Base-by-base conservation (phyloP, 2,888 invertebrate genomes). In the Charanyca ferruginea region DNA sequence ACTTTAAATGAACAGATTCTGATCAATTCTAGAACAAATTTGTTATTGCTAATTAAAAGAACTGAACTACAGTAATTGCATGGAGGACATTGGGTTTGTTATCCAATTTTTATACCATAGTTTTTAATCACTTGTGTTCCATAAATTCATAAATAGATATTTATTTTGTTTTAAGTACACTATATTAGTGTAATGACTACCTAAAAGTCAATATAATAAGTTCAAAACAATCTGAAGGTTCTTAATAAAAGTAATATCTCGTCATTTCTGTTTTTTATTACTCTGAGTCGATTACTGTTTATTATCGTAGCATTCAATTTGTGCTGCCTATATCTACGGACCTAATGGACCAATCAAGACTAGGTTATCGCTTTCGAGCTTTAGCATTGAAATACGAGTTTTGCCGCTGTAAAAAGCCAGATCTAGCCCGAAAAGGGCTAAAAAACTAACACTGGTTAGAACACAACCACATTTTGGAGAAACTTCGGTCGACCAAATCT, bases 151-250 rank as follows among this genome's bases (percentile, higher is more conserved):
- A 65, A 58, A 69, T 79, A 78, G 62, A 73, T 90, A 88, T 91
- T 91, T 93, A 92, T 90, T 87, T 84, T 82, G 83, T 84, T 87
- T 62, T 88, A 90, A 88, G 86, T 94, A 94, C 95, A 95, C 95
- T 95, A 95, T 94, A 94, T 95, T 95, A 95, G 95, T 95, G 95
- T 94, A 92, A 93, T 84, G 85, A 90, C 88, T 92, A 90, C 85
- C 58, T 77, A 49, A 59, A 62, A 87, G 78, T 81, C 85, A 80
- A 81, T 73, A 77, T 73, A 73, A 79, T 88, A 89, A 91, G 85
- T 81, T 81, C 89, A 87, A 89, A 84, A 63, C 75, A 67, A 90
- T 90, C 87, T 80, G 83, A 85, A 87, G 88, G 88, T 90, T 88
- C 88, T 89, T 89, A 89, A 86, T 90, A 89, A 89, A 75, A 88